Percentiles rank a stretch among this genome's conserved stretches.
Conservation (phyloP, 2,888 invertebrate genomes). For the Erebia epiphron region DNA sequence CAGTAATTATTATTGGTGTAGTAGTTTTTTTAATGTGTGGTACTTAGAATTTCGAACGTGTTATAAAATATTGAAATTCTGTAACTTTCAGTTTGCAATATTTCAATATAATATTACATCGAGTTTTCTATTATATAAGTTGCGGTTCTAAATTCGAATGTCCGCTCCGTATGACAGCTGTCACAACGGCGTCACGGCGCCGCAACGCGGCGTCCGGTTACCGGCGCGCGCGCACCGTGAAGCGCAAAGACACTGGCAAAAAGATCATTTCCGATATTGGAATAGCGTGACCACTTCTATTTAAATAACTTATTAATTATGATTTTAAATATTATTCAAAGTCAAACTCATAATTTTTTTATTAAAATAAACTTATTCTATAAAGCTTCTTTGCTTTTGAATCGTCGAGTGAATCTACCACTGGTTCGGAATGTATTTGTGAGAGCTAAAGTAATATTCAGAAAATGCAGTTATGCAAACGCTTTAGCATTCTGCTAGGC, state of each 20-base stretch:
- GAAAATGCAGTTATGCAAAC: too few species aligned
- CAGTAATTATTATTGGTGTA: too few species aligned
- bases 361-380: neutral
- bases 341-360: neutral
- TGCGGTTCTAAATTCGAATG: slow-evolving; percentile 72
- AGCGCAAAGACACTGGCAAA: slow-evolving; percentile 67
- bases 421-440: too few species aligned
- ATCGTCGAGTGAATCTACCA: too few species aligned
- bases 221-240: slow-evolving; percentile 72
- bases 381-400: too few species aligned
- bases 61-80: neutral
- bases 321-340: neutral
- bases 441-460: too few species aligned
- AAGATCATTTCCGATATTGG: slow-evolving; percentile 73
- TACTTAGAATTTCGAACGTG: too few species aligned
- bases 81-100: neutral
- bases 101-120: slow-evolving; percentile 12
- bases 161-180: slow-evolving; percentile 77
- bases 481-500: too few species aligned
- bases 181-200: slow-evolving; percentile 76
- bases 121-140: slow-evolving; percentile 10
- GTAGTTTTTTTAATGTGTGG: too few species aligned
- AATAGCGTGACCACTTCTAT: slow-evolving; percentile 40
- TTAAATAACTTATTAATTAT: slow-evolving; percentile 3
- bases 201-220: slow-evolving; percentile 79